phyloP scores from a whole-genome alignment of 2,113 vertebrate genomes.

The Trinectes maculatus region DNA sequence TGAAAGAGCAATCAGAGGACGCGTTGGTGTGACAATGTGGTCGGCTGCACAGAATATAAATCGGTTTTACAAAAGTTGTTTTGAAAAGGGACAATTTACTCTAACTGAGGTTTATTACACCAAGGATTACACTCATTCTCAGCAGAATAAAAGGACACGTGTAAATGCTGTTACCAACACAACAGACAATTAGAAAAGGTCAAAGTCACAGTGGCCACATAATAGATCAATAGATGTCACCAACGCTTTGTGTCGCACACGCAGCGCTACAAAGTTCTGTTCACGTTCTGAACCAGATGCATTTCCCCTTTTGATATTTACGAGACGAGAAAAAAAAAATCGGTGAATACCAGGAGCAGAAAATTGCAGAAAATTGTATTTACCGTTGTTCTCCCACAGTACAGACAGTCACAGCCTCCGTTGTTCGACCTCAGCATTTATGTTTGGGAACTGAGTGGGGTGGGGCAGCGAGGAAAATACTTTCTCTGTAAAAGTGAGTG shows the following conservation, averaged over 20 bases:
- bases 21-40: slow-evolving; percentile 27
- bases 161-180: slow-evolving; percentile 19
- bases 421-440: slow-evolving; percentile 33
- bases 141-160: slow-evolving; percentile 15
- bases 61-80: slow-evolving; percentile 15
- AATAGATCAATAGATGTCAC: slow-evolving; percentile 5
- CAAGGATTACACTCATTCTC: slow-evolving; percentile 8
- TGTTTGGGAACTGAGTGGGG: slow-evolving; percentile 30
- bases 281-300: background rate
- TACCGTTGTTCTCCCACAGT: slow-evolving; percentile 24
- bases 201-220: slow-evolving; percentile 10
- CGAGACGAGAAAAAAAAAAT: background rate
- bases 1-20: slow-evolving; percentile 20
- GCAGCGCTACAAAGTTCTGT: slow-evolving; percentile 1
- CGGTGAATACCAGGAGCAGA: background rate
- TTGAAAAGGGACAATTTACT: slow-evolving; percentile 18
- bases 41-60: slow-evolving; percentile 20
- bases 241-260: slow-evolving; percentile 4
- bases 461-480: slow-evolving; percentile 24
- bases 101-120: background rate
- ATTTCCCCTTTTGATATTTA: slow-evolving; percentile 1
- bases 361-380: slow-evolving; percentile 38
- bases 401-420: background rate
- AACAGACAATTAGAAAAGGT: slow-evolving; percentile 15
- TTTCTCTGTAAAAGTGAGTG: slow-evolving; percentile 59